Percentiles rank a stretch among this genome's conserved stretches.
Evolutionary conservation across 64 coral and sea anemone species (phyloP).

Genomic region (Dendrophyllia cribrosa): DNA sequence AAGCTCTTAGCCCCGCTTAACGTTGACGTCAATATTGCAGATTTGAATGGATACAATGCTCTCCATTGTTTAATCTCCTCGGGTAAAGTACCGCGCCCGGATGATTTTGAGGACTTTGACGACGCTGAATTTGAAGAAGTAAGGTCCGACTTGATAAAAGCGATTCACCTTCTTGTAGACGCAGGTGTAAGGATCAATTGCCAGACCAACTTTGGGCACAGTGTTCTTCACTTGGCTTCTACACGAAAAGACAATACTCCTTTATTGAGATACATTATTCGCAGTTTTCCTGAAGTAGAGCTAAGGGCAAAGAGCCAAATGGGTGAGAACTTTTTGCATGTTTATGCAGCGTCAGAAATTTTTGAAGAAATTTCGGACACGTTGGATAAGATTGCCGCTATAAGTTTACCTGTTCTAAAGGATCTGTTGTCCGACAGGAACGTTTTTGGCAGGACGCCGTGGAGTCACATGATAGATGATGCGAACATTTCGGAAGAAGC

Average conservation of each 20-base stretch:
- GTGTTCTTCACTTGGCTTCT: slow-evolving; percentile 4
- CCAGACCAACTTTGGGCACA: slow-evolving; percentile 5
- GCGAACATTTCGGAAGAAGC: slow-evolving; percentile 28
- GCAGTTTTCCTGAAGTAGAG: slow-evolving; percentile 2
- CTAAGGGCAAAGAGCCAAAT: slow-evolving; percentile 1
- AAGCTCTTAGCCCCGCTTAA: neutral
- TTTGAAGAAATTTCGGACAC: slow-evolving; percentile 11
- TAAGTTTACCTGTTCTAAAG: neutral
- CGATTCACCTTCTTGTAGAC: neutral
- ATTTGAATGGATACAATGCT: slow-evolving; percentile 27
- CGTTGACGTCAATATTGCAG: neutral
- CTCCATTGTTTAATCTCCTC: slow-evolving; percentile 1
- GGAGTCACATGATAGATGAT: slow-evolving; percentile 30
- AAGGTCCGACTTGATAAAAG: neutral
- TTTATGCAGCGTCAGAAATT: slow-evolving; percentile 9
- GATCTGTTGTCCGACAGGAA: neutral
- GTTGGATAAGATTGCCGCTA: slow-evolving; percentile 6
- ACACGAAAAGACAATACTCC: slow-evolving; percentile 18
- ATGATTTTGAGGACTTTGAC: neutral
- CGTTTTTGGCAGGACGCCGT: slow-evolving; percentile 14
- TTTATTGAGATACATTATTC: slow-evolving; percentile 7
- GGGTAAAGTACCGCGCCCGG: neutral
- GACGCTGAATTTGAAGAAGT: slow-evolving; percentile 2
- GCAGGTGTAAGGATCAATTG: neutral
- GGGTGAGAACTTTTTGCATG: slow-evolving; percentile 34